Evolutionary conservation across 2,113 vertebrate species (phyloP).

Genomic region (Arvicanthis niloticus): DNA sequence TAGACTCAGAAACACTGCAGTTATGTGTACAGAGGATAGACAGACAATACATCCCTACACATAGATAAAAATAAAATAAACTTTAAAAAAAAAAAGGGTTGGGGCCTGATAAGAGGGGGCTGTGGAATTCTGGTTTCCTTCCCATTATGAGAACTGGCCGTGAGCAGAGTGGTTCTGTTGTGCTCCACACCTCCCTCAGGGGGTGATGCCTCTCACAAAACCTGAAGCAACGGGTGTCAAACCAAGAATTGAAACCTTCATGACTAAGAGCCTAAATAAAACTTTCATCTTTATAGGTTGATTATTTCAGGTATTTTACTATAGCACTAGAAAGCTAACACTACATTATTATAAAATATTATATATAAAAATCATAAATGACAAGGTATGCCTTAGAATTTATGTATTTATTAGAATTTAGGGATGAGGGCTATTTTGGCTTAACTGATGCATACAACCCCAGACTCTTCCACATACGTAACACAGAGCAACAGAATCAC

Average conservation of each 20-base stretch:
- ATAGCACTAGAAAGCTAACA: neutral
- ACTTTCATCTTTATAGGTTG: neutral
- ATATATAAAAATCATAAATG: conserved; percentile 33
- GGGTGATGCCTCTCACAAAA: neutral
- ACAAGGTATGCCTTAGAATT: conserved; percentile 45
- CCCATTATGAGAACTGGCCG: neutral
- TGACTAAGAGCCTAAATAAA: neutral
- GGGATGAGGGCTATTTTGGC: neutral
- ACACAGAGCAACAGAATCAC: neutral
- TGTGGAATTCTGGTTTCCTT: too few relatives aligned
- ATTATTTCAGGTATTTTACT: neutral
- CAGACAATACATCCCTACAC: neutral
- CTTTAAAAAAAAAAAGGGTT: neutral
- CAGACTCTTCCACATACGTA: neutral
- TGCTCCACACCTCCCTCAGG: neutral
- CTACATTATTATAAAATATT: conserved; percentile 5
- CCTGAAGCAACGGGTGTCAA: neutral
- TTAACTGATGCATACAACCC: neutral
- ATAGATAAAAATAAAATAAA: neutral
- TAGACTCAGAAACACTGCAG: neutral
- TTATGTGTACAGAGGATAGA: neutral
- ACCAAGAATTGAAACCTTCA: neutral
- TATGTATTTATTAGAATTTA: conserved; percentile 37
- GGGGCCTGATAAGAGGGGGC: neutral
- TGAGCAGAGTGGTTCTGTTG: neutral